Percentiles rank a stretch among this genome's conserved stretches.
Conservation (phyloP, 2,113 vertebrate genomes). For the Rafetus swinhoei region DNA sequence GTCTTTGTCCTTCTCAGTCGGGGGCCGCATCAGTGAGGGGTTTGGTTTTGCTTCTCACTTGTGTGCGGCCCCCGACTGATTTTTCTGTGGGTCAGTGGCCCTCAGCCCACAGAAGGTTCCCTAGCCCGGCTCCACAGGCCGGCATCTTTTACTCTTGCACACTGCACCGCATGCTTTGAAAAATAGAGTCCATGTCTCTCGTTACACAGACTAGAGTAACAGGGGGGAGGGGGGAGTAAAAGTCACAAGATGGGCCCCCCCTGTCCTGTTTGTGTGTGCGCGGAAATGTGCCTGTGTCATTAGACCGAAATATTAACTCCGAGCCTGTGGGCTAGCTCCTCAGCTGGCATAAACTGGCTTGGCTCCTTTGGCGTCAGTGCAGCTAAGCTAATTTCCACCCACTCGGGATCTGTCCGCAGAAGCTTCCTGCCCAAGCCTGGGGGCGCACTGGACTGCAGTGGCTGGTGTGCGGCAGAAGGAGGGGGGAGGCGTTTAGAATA, state of each 20-base stretch:
- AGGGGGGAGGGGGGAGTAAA: neutral
- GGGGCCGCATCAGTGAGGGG: too few species aligned
- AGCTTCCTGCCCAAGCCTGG: neutral
- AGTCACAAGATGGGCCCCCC: neutral
- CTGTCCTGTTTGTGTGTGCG: neutral
- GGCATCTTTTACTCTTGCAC: neutral
- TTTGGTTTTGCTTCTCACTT: too few species aligned
- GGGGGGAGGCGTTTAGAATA: neutral
- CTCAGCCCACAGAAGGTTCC: too few species aligned
- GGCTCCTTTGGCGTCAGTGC: neutral
- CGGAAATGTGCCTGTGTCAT: neutral
- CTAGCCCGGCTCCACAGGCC: neutral
- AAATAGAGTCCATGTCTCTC: neutral
- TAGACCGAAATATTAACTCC: neutral
- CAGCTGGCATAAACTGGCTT: neutral
- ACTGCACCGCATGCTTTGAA: neutral
- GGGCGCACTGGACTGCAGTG: neutral
- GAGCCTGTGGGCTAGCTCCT: fast-evolving
- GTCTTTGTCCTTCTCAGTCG: too few species aligned
- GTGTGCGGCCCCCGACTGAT: too few species aligned
- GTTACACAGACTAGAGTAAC: neutral
- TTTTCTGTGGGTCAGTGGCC: too few species aligned
- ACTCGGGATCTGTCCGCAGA: neutral
- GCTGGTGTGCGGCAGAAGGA: too few species aligned
- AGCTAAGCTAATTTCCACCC: neutral